phyloP scores from a whole-genome alignment of 2,888 invertebrate species.

The Achlya flavicornis region DNA sequence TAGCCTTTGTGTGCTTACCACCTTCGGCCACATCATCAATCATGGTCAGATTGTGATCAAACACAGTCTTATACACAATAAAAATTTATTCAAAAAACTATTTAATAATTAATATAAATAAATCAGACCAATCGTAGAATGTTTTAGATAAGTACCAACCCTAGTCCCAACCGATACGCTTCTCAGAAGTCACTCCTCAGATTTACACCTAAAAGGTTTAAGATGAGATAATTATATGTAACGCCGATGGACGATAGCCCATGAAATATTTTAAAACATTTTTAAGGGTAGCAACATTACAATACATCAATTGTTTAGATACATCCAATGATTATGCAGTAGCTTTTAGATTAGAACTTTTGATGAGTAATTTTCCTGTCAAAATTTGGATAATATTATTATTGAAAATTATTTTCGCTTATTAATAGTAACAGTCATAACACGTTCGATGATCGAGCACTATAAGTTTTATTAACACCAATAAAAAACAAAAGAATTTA shows the following conservation, averaged over 20 bases:
- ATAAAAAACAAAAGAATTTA: too few species aligned
- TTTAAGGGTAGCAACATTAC: constrained; percentile 49
- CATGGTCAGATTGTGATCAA: too few species aligned
- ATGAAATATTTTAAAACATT: constrained; percentile 43
- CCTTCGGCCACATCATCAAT: too few species aligned
- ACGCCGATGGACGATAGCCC: constrained; percentile 60
- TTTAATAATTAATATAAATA: too few species aligned
- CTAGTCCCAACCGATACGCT: constrained; percentile 52
- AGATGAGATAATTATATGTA: constrained; percentile 81
- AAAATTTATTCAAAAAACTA: too few species aligned
- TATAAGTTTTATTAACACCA: constrained; percentile 11
- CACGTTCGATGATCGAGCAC: constrained; percentile 11
- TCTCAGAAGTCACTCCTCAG: constrained; percentile 75
- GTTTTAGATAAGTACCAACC: constrained; percentile 27
- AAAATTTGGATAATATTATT: constrained; percentile 39
- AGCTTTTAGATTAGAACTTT: constrained; percentile 53
- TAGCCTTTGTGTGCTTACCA: too few species aligned
- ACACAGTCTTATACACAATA: too few species aligned
- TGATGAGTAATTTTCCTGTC: constrained; percentile 67
- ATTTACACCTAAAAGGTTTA: constrained; percentile 80
- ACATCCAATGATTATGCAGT: constrained; percentile 71
- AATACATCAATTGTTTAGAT: constrained; percentile 54
- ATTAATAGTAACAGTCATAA: not conserved
- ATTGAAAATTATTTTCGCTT: not conserved
- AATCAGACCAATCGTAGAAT: not conserved